Evolutionary conservation across 2,113 vertebrate species (phyloP).

Genomic region (Bubalus kerabau): DNA sequence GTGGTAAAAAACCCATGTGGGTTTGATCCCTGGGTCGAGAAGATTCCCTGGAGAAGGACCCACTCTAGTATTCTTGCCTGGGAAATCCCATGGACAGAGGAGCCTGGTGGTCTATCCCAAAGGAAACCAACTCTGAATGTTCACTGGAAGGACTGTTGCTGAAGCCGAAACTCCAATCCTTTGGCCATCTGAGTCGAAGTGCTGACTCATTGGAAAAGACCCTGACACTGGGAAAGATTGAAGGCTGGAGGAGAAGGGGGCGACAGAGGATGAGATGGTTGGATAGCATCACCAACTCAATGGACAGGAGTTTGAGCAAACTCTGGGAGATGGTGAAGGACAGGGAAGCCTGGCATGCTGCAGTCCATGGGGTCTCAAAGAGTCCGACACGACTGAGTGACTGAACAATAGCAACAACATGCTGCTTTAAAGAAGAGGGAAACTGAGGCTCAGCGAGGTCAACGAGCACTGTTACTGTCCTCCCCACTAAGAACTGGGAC

Average conservation of each 20-base stretch:
- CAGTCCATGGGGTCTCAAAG: background rate
- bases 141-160: background rate
- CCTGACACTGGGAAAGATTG: background rate
- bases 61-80: background rate
- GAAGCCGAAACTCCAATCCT: background rate
- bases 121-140: background rate
- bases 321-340: background rate
- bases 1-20: background rate
- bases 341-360: background rate
- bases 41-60: background rate
- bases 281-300: rapidly evolving
- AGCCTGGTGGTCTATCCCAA: background rate
- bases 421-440: background rate
- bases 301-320: background rate
- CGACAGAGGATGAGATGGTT: background rate
- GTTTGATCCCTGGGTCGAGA: background rate
- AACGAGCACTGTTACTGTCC: background rate
- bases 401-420: background rate
- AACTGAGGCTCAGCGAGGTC: background rate
- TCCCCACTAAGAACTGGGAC: background rate
- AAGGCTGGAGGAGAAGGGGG: background rate
- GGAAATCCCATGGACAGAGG: background rate
- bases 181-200: background rate
- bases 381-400: background rate
- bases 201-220: background rate